A percentile compares a stretch with the other conserved stretches of the same genome.
Evolutionary conservation across 1,140 invertebrate species (phyloP).

Genomic region (Copidosoma floridanum): DNA sequence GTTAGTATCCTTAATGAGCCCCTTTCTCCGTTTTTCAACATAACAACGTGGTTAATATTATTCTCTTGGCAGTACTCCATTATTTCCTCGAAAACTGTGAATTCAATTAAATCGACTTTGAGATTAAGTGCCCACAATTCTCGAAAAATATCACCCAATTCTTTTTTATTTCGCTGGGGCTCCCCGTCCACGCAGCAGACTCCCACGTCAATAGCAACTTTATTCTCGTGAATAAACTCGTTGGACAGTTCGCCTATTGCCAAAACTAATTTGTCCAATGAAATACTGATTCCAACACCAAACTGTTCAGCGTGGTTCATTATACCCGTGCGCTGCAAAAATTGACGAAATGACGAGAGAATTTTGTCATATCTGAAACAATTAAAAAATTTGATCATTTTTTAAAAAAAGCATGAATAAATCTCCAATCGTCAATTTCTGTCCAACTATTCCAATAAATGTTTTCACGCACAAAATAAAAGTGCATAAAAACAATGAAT

Average conservation of each 20-base stretch:
- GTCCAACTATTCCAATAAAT: no score
- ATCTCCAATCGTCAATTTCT: no score
- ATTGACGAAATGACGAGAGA: slow-evolving; percentile 46
- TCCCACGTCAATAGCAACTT: slow-evolving; percentile 61
- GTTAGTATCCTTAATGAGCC: slow-evolving; percentile 61
- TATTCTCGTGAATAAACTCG: slow-evolving; percentile 44
- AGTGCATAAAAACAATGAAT: no score
- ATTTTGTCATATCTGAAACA: slow-evolving; percentile 50
- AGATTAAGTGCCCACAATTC: slow-evolving; percentile 63
- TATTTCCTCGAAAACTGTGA: slow-evolving; percentile 64
- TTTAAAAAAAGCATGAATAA: background rate
- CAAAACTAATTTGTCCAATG: slow-evolving; percentile 68
- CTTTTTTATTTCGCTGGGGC: slow-evolving; percentile 59
- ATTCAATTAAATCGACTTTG: slow-evolving; percentile 57
- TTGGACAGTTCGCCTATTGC: slow-evolving; percentile 55
- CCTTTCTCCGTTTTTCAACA: slow-evolving; percentile 67
- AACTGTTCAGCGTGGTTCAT: slow-evolving; percentile 55
- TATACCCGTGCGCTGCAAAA: slow-evolving; percentile 46
- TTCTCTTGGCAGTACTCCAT: slow-evolving; percentile 66
- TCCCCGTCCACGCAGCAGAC: slow-evolving; percentile 64
- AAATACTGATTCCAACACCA: slow-evolving; percentile 75
- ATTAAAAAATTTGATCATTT: background rate
- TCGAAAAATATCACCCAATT: slow-evolving; percentile 62
- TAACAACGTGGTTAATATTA: slow-evolving; percentile 65
- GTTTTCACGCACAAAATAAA: background rate